phyloP scores from a whole-genome alignment of 2,888 invertebrate genomes.

The Tromatobia lineatoria region DNA sequence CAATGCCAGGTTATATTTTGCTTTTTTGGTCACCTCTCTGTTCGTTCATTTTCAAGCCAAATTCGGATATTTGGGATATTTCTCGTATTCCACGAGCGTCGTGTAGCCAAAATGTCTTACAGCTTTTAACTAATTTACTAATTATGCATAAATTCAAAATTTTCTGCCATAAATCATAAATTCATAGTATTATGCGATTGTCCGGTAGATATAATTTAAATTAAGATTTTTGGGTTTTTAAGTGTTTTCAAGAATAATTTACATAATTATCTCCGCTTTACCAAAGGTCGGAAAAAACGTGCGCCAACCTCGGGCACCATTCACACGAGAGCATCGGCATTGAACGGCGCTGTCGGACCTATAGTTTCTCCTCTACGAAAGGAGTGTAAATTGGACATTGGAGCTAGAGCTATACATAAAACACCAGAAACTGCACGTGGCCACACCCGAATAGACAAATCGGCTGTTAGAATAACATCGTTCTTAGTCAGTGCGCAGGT shows the following conservation, averaged over 20 bases:
- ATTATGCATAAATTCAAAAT: not conserved
- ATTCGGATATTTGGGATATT: conserved; percentile 4
- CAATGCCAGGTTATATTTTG: conserved; percentile 61
- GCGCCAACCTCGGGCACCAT: conserved; percentile 55
- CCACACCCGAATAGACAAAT: conserved; percentile 54
- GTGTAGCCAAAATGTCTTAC: too few species aligned
- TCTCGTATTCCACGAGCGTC: not conserved
- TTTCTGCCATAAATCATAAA: not conserved
- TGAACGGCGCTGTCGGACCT: conserved; percentile 45
- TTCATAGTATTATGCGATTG: not conserved
- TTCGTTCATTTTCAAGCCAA: not conserved
- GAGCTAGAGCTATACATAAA: conserved; percentile 21
- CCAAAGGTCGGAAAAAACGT: conserved; percentile 71
- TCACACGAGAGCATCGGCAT: conserved; percentile 51
- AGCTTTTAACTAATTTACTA: not conserved
- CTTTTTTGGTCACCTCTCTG: not conserved
- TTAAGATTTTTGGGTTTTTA: not conserved
- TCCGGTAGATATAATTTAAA: not conserved
- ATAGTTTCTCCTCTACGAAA: conserved; percentile 66
- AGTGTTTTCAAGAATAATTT: not conserved
- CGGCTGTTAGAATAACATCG: conserved; percentile 66
- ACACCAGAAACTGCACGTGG: conserved; percentile 23
- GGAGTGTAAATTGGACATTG: conserved; percentile 63
- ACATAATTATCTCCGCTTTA: not conserved
- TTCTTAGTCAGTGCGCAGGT: conserved; percentile 65